These are phyloP conservation scores for Gryllus longicercus DNA, from an alignment of 2,888 invertebrate species.

Conservation along the genomic window DNA sequence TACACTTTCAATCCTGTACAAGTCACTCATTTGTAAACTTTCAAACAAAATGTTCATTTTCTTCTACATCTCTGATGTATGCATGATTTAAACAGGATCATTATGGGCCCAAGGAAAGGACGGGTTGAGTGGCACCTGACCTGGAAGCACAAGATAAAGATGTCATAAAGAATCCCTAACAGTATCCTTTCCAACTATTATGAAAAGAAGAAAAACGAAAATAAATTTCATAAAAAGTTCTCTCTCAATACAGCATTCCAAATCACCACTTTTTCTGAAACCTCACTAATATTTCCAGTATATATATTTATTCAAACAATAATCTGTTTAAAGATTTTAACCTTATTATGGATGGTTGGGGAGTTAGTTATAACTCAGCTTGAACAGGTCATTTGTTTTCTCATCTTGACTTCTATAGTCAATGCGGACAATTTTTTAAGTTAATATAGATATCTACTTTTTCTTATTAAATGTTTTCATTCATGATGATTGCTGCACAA, in stretches of 20 bases:
- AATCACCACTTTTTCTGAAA: too few relatives aligned
- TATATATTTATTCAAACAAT: too few relatives aligned
- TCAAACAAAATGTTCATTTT: background rate
- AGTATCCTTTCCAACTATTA: background rate
- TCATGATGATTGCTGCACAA: too few relatives aligned
- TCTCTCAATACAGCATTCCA: background rate
- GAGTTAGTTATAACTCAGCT: too few relatives aligned
- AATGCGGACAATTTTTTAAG: too few relatives aligned
- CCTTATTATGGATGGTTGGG: too few relatives aligned
- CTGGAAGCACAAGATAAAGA: background rate
- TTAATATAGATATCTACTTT: too few relatives aligned
- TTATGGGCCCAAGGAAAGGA: slow-evolving; percentile 17
- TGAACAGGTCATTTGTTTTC: too few relatives aligned
- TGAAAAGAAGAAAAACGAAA: background rate
- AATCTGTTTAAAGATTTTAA: too few relatives aligned
- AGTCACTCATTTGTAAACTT: slow-evolving; percentile 3
- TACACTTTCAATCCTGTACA: slow-evolving; percentile 2
- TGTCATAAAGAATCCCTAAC: background rate
- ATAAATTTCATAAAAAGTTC: background rate
- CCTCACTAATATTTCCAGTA: too few relatives aligned
- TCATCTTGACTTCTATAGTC: too few relatives aligned
- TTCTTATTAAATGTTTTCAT: too few relatives aligned
- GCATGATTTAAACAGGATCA: background rate
- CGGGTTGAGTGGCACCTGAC: slow-evolving; percentile 17
- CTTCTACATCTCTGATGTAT: background rate